Base-by-base conservation (phyloP, 2,113 vertebrate species). In the Ia io region DNA sequence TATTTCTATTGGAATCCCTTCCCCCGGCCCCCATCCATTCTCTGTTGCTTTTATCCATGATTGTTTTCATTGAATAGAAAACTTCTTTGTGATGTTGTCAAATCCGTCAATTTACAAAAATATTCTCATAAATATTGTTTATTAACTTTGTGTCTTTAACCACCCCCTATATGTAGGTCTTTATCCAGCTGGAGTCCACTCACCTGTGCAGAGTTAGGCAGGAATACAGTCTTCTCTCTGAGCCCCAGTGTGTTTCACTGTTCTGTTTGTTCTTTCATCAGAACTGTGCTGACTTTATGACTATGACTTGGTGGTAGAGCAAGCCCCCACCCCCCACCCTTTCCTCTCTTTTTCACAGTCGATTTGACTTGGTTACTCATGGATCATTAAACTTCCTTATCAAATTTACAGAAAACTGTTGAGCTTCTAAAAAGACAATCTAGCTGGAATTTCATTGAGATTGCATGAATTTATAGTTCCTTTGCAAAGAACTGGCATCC, bases 401-500 rank as follows among this genome's bases (percentile, higher is more conserved):
- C 84, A 73, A 71, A 65, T 70, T 40, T 84, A 94, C 14, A 70
- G 80, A 69, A 23, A 76, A 76, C n/a, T 69, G 42, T 74, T 73
- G 25, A 44, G 18, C 44, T 95, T 92, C 65, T 90, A 63, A 53
- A 74, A 88, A 51, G 51, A 69, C 90, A 84, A 65, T 69, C 23
- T 32, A 69, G 28, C 40, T 95, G 84, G n/a, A 51, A 35, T 74
- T 84, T 73, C 37, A 65, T 44, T 78, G 88, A 35, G 37, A 88
- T 67, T 49, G 40, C 63, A 51, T 91, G 78, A 93, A 84, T 74
- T 74, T 80, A 61, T 51, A 65, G 77, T 80, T 95, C 25, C 65
- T 88, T 80, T 80, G 67, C 63, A 91, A 93, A 95, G 47, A 67
- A 51, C 18, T 69, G 9, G 61, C 78, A 76, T 91, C 71, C 59